Conservation (phyloP, 2,888 invertebrate species). For the Drosophila limbata region DNA sequence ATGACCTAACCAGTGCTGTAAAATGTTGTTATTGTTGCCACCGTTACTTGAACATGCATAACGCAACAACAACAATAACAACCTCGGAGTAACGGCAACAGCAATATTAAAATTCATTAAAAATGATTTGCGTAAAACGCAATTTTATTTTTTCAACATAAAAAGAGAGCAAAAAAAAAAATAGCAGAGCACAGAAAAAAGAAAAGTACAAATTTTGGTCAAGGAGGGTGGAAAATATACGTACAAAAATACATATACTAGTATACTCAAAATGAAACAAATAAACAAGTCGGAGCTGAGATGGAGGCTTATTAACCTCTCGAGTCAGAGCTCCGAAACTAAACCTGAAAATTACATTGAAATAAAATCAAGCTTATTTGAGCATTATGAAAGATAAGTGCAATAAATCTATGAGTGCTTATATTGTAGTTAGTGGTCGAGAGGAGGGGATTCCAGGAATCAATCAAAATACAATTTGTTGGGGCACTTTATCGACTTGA, state of each 20-base stretch:
- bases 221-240: slow-evolving; percentile 9
- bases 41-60: slow-evolving; percentile 44
- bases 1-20: slow-evolving; percentile 74
- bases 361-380: slow-evolving; percentile 9
- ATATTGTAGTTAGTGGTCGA: neutral
- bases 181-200: slow-evolving; percentile 12
- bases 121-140: slow-evolving; percentile 82
- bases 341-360: slow-evolving; percentile 1
- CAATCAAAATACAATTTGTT: neutral
- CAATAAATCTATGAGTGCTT: slow-evolving; percentile 11
- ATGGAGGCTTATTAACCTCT: neutral
- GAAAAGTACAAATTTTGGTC: slow-evolving; percentile 12
- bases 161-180: slow-evolving; percentile 19
- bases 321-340: neutral
- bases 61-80: slow-evolving; percentile 25
- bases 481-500: neutral
- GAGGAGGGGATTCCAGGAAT: neutral
- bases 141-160: slow-evolving; percentile 73
- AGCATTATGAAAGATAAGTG: slow-evolving; percentile 16
- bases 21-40: slow-evolving; percentile 45
- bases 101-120: slow-evolving; percentile 81
- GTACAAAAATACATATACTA: neutral
- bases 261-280: slow-evolving; percentile 49
- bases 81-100: slow-evolving; percentile 19
- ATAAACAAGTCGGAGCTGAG: slow-evolving; percentile 45